Base-by-base conservation (phyloP, 2,797 vertebrate genomes). In the Delichon dasypus region DNA sequence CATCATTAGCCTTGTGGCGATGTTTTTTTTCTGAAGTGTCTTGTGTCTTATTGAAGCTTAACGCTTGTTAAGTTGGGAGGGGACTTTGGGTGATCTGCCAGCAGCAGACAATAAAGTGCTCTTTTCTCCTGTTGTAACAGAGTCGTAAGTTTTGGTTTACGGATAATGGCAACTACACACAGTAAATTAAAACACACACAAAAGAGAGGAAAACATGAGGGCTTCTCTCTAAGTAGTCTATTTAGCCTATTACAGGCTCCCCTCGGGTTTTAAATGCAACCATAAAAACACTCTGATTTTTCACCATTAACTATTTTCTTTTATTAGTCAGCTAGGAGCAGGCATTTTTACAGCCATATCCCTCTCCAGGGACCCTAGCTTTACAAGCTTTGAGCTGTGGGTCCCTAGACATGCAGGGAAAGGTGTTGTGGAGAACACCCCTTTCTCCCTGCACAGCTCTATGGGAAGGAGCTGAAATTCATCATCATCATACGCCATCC, bases 1-100 rank as follows among this genome's bases (percentile, higher is more conserved):
- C 98, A 98, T 98, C 97, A 98, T 98, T 97, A 98, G 98, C 98
- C 98, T 98, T 97, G 96, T 98, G 98, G 98, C 97, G 9, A 98
- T 98, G 96, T 96, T 98, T 98, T 98, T 38, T 97, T 94, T 97
- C 96, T 97, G 93, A 97, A 98, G 97, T 98, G 97, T 98, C 98
- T 98, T 94, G 95, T 97, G 96, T 97, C 97, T 98, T 97, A 96
- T 82, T 97, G 97, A 98, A 98, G 96, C 96, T 97, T 97, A 97
- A 97, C 22, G 96, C 97, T 98, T 97, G 96, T 98, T 98, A 98
- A 98, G 97, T 61, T 97, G 97, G 98, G 98, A 98, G 98, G 97
- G 95, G 97, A 97, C 96, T 90, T 96, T 89, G 96, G 95, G 92
- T 97, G 93, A 97, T 82, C 76, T 98, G 97, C 97, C 97, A 98